phyloP scores from a whole-genome alignment of 2,113 vertebrate species.

The Pelmatolapia mariae region DNA sequence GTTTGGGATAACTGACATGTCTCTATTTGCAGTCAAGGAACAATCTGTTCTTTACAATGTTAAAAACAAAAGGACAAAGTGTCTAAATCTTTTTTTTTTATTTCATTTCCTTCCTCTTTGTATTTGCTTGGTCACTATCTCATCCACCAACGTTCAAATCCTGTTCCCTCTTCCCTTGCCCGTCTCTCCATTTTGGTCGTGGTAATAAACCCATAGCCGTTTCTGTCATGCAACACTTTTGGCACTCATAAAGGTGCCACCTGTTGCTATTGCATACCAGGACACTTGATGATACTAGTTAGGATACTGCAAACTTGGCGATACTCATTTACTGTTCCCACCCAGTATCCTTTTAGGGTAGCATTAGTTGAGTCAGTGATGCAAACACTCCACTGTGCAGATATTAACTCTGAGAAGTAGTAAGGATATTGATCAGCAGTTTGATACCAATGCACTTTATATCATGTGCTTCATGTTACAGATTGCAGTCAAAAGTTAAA shows the following conservation, averaged over 20 bases:
- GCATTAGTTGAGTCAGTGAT: slow-evolving; percentile 33
- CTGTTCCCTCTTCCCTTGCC: not conserved
- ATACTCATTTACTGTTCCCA: slow-evolving; percentile 7
- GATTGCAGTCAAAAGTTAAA: not conserved
- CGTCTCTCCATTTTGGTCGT: not conserved
- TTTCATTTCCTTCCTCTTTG: not conserved
- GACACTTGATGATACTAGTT: slow-evolving; percentile 28
- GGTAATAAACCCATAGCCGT: slow-evolving; percentile 26
- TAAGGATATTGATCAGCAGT: not conserved
- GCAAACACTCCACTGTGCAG: not conserved
- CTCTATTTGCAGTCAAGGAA: slow-evolving; percentile 54
- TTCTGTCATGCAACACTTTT: slow-evolving; percentile 30
- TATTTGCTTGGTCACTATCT: not conserved
- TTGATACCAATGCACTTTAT: not conserved
- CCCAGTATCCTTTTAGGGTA: slow-evolving; percentile 22
- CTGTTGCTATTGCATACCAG: slow-evolving; percentile 56
- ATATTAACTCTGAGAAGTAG: not conserved
- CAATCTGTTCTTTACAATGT: not conserved
- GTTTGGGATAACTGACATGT: slow-evolving; percentile 37
- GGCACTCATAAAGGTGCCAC: slow-evolving; percentile 45
- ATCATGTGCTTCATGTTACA: not conserved
- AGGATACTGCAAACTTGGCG: slow-evolving; percentile 55
- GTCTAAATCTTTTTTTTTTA: not conserved
- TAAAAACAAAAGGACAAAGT: not conserved
- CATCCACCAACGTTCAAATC: not conserved